phyloP scores from a whole-genome alignment of 2,888 invertebrate genomes.

The Stegana nigrithorax region DNA sequence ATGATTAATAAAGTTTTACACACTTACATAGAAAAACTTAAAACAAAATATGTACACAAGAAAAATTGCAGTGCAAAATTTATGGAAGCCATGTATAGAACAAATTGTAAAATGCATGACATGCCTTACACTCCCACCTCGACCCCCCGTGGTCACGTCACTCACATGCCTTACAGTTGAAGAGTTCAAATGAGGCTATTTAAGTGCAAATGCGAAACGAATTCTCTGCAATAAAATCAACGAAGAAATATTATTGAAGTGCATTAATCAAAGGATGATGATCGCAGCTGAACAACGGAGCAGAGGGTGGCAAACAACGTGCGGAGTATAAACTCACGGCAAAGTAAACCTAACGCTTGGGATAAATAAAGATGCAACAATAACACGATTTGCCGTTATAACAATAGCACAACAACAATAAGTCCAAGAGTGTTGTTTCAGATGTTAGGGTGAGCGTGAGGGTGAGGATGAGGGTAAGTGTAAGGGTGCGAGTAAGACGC shows the following conservation, averaged over 20 bases:
- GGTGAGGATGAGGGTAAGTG: not conserved
- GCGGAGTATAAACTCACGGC: not conserved
- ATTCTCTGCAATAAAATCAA: conserved; percentile 31
- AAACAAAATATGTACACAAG: not conserved
- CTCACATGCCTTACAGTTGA: not conserved
- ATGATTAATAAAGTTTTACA: not conserved
- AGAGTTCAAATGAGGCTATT: conserved; percentile 50
- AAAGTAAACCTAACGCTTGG: conserved; percentile 16
- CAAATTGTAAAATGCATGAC: no score
- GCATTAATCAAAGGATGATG: not conserved
- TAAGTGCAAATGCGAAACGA: conserved; percentile 56
- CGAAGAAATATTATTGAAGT: conserved; percentile 8
- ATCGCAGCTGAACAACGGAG: not conserved
- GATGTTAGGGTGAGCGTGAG: not conserved
- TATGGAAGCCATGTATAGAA: no score
- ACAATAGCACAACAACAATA: not conserved
- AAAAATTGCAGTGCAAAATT: not conserved
- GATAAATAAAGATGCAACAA: conserved; percentile 15
- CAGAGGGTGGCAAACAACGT: not conserved
- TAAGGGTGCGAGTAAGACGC: not conserved
- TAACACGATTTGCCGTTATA: no score
- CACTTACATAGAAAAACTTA: no score
- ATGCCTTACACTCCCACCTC: no score
- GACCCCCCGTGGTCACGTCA: no score
- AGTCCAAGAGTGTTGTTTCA: not conserved